A percentile compares a stretch with the other conserved stretches of the same genome.
phyloP scores from a whole-genome alignment of 2,888 invertebrate species.

The Hirtodrosophila histrioides region DNA sequence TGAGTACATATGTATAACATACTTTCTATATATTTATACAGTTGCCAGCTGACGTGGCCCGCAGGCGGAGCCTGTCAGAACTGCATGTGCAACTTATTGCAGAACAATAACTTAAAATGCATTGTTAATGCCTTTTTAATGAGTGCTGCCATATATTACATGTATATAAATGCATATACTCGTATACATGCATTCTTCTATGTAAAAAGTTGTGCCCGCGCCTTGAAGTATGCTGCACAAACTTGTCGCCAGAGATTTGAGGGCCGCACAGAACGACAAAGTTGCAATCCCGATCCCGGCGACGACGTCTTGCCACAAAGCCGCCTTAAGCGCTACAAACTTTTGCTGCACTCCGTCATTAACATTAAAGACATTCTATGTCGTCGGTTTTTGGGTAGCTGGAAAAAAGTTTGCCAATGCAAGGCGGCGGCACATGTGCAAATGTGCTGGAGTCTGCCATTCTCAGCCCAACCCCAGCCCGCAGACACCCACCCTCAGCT shows the following conservation, averaged over 20 bases:
- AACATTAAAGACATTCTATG: conserved; percentile 75
- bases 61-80: conserved; percentile 10
- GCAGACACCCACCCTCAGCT: not conserved
- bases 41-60: conserved; percentile 17
- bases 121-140: conserved; percentile 76
- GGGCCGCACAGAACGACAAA: conserved; percentile 50
- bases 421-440: conserved; percentile 32
- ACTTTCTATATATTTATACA: not conserved
- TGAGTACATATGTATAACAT: too few relatives aligned
- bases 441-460: conserved; percentile 18
- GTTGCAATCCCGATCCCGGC: conserved; percentile 42
- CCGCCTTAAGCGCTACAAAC: conserved; percentile 69
- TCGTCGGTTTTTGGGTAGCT: conserved; percentile 26
- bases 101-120: conserved; percentile 67
- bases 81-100: conserved; percentile 54
- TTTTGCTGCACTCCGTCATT: conserved; percentile 69
- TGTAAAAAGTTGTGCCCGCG: conserved; percentile 49
- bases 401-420: conserved; percentile 28
- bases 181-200: too few relatives aligned
- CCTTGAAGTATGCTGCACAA: conserved; percentile 48
- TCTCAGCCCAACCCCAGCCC: not conserved
- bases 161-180: not conserved
- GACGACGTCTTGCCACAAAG: conserved; percentile 64
- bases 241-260: conserved; percentile 63
- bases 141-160: conserved; percentile 52